Evolutionary conservation across 2,797 vertebrate genomes (phyloP).

Genomic region (Platyrinchus mystaceus): DNA sequence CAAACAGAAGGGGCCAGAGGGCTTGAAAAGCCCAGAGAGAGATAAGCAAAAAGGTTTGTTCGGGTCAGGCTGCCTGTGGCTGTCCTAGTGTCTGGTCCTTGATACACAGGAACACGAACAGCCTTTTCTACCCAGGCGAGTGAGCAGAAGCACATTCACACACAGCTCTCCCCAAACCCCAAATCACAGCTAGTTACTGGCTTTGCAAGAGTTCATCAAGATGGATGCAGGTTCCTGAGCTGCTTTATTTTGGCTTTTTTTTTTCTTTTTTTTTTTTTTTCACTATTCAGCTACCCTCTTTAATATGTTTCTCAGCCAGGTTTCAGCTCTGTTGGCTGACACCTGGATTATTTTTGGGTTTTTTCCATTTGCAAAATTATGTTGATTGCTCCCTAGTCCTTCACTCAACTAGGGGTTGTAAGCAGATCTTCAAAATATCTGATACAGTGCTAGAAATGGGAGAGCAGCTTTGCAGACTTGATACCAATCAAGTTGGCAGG

Average conservation of each 20-base stretch:
- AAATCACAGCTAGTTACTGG: background rate
- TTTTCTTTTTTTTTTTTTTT: background rate
- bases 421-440: background rate
- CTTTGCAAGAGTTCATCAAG: background rate
- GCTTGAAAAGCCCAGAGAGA: background rate
- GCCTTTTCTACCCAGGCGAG: background rate
- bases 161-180: background rate
- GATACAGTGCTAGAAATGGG: background rate
- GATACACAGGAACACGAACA: accelerated
- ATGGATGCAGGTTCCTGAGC: background rate
- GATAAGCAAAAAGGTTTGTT: background rate
- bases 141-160: background rate
- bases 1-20: background rate
- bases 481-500: accelerated
- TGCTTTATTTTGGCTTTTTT: background rate
- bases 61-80: background rate
- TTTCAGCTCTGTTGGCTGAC: background rate
- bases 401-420: background rate
- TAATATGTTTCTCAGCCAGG: background rate
- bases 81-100: background rate
- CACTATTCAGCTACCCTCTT: background rate
- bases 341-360: background rate
- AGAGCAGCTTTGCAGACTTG: background rate
- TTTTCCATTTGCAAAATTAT: background rate
- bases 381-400: background rate